These are phyloP conservation scores for Yponomeuta plumbellus DNA, from an alignment of 2,888 invertebrate species.

Conservation along the genomic window DNA sequence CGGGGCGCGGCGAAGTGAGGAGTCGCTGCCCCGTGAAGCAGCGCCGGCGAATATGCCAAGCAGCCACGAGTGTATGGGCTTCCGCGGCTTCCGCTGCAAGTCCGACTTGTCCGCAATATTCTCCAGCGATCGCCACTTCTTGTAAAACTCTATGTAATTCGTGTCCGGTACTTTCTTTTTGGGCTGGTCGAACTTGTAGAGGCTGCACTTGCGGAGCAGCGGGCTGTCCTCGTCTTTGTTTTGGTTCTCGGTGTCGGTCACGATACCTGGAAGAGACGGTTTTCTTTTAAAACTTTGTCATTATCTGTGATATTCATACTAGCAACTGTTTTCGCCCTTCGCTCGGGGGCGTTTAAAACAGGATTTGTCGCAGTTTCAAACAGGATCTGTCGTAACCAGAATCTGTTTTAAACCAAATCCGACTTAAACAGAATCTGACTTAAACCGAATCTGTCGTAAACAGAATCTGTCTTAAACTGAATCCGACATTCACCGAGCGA, in stretches of 20 bases:
- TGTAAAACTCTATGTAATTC: slow-evolving; percentile 73
- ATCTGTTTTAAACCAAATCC: too few relatives aligned
- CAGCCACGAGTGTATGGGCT: slow-evolving; percentile 84
- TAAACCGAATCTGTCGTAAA: too few relatives aligned
- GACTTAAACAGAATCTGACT: too few relatives aligned
- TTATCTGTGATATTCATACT: not conserved
- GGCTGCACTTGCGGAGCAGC: slow-evolving; percentile 62
- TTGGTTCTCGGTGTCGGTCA: slow-evolving; percentile 46
- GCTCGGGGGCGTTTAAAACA: too few relatives aligned
- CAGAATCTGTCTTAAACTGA: too few relatives aligned
- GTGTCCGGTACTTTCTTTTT: slow-evolving; percentile 55
- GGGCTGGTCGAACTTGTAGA: slow-evolving; percentile 53
- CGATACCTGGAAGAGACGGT: slow-evolving; percentile 29
- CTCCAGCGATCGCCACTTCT: slow-evolving; percentile 89
- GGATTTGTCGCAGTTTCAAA: too few relatives aligned
- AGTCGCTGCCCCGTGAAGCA: slow-evolving; percentile 80
- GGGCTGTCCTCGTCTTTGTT: slow-evolving; percentile 62
- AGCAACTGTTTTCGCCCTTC: too few relatives aligned
- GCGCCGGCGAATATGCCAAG: slow-evolving; percentile 85
- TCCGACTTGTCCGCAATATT: slow-evolving; percentile 71
- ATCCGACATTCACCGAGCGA: too few relatives aligned
- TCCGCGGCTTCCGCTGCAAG: slow-evolving; percentile 76
- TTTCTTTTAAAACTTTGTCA: not conserved
- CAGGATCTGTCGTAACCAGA: too few relatives aligned
- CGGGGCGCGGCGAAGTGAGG: slow-evolving; percentile 60